A percentile compares a stretch with the other conserved stretches of the same genome.
Conservation (phyloP, 1,140 invertebrate species). For the Cydia amplana region DNA sequence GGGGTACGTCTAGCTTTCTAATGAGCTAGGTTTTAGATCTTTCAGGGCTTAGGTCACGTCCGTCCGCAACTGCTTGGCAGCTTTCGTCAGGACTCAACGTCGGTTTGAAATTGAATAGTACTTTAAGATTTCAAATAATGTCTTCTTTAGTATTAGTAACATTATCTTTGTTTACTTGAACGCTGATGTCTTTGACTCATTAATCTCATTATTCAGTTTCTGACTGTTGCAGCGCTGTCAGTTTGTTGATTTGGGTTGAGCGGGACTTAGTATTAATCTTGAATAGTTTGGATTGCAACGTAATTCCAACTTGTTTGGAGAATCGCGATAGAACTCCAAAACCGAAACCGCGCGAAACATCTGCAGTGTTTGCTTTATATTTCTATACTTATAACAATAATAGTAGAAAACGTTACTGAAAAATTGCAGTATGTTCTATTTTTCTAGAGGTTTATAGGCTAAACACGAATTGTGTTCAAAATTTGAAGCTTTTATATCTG, state of each 20-base stretch:
- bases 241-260: background rate
- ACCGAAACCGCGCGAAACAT: no score
- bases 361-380: no score
- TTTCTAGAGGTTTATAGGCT: no score
- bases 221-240: background rate
- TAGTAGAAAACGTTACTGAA: no score
- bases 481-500: no score
- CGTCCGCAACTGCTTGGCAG: background rate
- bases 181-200: background rate
- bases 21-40: background rate
- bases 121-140: background rate
- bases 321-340: background rate
- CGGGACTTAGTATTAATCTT: background rate
- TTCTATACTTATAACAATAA: no score
- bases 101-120: background rate
- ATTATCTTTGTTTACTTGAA: background rate
- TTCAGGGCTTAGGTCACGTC: constrained; percentile 1
- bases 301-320: background rate
- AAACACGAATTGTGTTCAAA: no score
- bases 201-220: background rate
- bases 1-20: constrained; percentile 25
- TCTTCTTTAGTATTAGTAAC: background rate
- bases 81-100: background rate
- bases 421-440: no score
- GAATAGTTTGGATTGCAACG: background rate